phyloP scores from a whole-genome alignment of 1,140 invertebrate species.

The Tetramorium simillimum region DNA sequence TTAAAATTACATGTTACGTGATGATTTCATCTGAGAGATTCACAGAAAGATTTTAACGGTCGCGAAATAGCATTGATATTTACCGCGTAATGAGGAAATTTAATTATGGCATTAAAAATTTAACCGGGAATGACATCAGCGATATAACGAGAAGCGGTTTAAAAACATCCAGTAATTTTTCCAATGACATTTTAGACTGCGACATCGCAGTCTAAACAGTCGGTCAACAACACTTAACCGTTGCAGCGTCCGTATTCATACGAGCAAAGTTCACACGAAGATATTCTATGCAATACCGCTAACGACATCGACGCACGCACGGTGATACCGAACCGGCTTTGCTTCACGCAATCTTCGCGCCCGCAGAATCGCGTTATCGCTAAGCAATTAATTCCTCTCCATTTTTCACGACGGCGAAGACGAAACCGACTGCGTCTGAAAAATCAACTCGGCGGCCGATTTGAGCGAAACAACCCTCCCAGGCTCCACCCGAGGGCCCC shows the following conservation, averaged over 20 bases:
- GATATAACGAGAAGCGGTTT: background rate
- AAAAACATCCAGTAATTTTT: slow-evolving; percentile 10
- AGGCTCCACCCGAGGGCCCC: too few relatives aligned
- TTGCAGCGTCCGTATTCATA: background rate
- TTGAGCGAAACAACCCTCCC: background rate
- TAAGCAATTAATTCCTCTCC: slow-evolving; percentile 11
- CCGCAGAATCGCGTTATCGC: background rate
- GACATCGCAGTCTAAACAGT: background rate
- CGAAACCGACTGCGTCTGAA: background rate
- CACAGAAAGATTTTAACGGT: background rate
- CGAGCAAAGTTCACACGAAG: background rate
- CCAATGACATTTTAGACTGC: background rate
- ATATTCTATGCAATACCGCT: background rate
- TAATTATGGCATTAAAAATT: background rate
- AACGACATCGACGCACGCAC: background rate
- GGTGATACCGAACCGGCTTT: background rate
- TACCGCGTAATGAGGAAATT: background rate
- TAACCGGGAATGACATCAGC: background rate
- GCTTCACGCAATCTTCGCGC: background rate
- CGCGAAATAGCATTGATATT: background rate
- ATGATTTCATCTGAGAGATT: background rate
- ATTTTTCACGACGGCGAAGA: slow-evolving; percentile 33
- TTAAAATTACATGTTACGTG: background rate
- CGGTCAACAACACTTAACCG: background rate
- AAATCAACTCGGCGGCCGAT: background rate